A percentile compares a stretch with the other conserved stretches of the same genome.
Conservation (phyloP, 2,888 invertebrate genomes). For the Hanleya hanleyi region DNA sequence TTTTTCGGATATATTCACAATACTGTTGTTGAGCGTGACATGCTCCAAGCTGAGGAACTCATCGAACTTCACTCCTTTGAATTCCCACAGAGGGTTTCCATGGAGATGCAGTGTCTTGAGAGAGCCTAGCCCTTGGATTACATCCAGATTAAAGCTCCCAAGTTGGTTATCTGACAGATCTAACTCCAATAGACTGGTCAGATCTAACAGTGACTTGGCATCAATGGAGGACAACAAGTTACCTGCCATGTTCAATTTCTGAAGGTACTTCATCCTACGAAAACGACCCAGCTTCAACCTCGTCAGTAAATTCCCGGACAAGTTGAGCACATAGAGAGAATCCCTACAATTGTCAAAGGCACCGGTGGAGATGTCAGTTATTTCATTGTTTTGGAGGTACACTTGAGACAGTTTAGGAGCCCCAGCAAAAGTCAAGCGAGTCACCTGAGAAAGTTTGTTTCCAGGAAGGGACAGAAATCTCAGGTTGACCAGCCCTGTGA, state of each 20-base stretch:
- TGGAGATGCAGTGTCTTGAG: slow-evolving; percentile 37
- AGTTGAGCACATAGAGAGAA: slow-evolving; percentile 44
- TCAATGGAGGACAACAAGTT: slow-evolving; percentile 29
- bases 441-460: slow-evolving; percentile 46
- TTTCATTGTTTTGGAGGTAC: slow-evolving; percentile 47
- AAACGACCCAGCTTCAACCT: slow-evolving; percentile 50
- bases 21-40: slow-evolving; percentile 43
- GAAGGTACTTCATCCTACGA: slow-evolving; percentile 47
- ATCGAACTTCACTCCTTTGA: slow-evolving; percentile 32
- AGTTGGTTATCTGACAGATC: slow-evolving; percentile 35
- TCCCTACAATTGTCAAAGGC: slow-evolving; percentile 55
- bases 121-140: slow-evolving; percentile 32
- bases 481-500: slow-evolving; percentile 40
- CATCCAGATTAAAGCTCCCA: slow-evolving; percentile 17
- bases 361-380: slow-evolving; percentile 42
- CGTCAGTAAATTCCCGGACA: slow-evolving; percentile 32
- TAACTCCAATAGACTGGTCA: slow-evolving; percentile 26
- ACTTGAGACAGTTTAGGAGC: slow-evolving; percentile 42
- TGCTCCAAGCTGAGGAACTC: slow-evolving; percentile 10
- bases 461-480: slow-evolving; percentile 41
- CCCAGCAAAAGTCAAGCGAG: slow-evolving; percentile 42
- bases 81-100: slow-evolving; percentile 39
- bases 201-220: slow-evolving; percentile 25
- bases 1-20: slow-evolving; percentile 28
- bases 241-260: slow-evolving; percentile 23